These are phyloP conservation scores for Xiphophorus couchianus DNA, from an alignment of 2,113 vertebrate species.

Conservation along the genomic window DNA sequence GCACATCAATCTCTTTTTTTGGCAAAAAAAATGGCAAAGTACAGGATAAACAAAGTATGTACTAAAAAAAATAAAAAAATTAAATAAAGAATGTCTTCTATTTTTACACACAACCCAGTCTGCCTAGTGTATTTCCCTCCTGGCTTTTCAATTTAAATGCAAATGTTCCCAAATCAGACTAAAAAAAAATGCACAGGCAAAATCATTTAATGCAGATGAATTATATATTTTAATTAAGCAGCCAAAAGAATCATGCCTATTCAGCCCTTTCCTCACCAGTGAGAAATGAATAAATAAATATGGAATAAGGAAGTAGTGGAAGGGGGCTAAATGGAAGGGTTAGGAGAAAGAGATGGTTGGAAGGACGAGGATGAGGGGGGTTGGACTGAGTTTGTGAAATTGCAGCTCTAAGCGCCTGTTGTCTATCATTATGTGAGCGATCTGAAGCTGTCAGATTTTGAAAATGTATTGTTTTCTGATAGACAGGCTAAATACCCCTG, in stretches of 20 bases:
- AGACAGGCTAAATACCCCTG: conserved; percentile 74
- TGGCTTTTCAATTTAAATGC: conserved; percentile 80
- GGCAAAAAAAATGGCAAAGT: conserved; percentile 12
- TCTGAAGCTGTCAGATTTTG: conserved; percentile 77
- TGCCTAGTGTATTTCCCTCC: conserved; percentile 62
- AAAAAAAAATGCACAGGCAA: conserved; percentile 65
- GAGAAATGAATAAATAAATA: conserved; percentile 79
- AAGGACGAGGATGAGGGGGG: conserved; percentile 58
- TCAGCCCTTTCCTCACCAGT: conserved; percentile 71
- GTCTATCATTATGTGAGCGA: conserved; percentile 70
- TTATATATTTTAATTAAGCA: conserved; percentile 85
- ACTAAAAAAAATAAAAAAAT: conserved; percentile 21
- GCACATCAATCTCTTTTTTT: conserved; percentile 12
- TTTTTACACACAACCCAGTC: conserved; percentile 34
- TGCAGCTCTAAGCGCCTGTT: conserved; percentile 52
- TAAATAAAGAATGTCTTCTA: conserved; percentile 29
- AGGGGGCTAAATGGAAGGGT: conserved; percentile 39
- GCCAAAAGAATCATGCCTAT: conserved; percentile 66
- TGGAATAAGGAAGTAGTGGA: conserved; percentile 34
- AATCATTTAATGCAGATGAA: conserved; percentile 77
- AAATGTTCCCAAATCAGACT: conserved; percentile 77
- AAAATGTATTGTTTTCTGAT: conserved; percentile 72
- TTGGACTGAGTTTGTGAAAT: conserved; percentile 63
- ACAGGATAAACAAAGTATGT: conserved; percentile 1
- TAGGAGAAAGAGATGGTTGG: conserved; percentile 38